Evolutionary conservation across 2,888 invertebrate species (phyloP).

Genomic region (Drosophila picticornis): DNA sequence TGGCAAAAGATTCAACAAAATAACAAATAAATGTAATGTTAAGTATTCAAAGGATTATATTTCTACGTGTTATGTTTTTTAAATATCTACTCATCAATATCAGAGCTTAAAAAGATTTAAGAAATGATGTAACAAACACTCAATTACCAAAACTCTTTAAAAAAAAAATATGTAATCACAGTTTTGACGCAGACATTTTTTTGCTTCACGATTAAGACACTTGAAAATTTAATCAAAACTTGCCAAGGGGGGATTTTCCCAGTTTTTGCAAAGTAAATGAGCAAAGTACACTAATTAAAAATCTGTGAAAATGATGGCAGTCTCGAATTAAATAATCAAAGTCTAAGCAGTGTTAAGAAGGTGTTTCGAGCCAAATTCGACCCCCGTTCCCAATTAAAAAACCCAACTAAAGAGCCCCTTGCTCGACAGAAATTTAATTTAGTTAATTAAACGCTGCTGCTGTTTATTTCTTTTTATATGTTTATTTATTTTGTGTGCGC

Average conservation of each 20-base stretch:
- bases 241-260: not conserved
- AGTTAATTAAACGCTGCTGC: slow-evolving; percentile 71
- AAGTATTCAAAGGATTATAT: not conserved
- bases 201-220: slow-evolving; percentile 12
- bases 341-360: slow-evolving; percentile 38
- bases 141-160: not conserved
- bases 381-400: not conserved
- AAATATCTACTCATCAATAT: not conserved
- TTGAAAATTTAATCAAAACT: slow-evolving; percentile 53
- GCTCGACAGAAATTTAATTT: slow-evolving; percentile 70
- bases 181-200: not conserved
- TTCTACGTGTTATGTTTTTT: not conserved
- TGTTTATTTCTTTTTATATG: slow-evolving; percentile 60
- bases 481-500: slow-evolving; percentile 71
- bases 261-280: slow-evolving; percentile 12
- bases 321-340: slow-evolving; percentile 70
- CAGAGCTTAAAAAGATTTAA: not conserved
- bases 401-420: slow-evolving; percentile 12
- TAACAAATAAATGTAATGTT: too few species aligned
- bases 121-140: not conserved
- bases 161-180: not conserved
- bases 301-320: slow-evolving; percentile 56
- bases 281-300: slow-evolving; percentile 69
- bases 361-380: slow-evolving; percentile 17
- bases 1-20: not conserved